phyloP scores from a whole-genome alignment of 1,140 invertebrate species.

The Meloidogyne exigua region DNA sequence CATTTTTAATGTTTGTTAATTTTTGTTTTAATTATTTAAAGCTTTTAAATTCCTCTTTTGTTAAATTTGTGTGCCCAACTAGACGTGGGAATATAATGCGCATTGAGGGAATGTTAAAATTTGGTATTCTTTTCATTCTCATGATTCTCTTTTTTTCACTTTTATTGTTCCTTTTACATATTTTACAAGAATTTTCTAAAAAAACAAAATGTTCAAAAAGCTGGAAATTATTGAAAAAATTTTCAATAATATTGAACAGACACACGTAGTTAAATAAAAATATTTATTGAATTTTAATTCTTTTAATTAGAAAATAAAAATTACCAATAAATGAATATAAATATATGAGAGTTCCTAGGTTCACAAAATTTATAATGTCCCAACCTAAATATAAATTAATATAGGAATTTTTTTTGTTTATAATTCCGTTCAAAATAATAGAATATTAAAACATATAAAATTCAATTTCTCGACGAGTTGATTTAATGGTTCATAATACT shows the following conservation, averaged over 20 bases:
- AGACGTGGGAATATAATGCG: neutral
- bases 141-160: neutral
- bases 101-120: neutral
- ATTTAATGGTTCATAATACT: too few species aligned
- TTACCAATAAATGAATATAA: too few species aligned
- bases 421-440: too few species aligned
- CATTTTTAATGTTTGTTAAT: neutral
- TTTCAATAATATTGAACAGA: neutral
- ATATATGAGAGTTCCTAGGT: too few species aligned
- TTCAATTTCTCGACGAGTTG: too few species aligned
- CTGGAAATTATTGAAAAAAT: neutral
- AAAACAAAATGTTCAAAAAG: constrained; percentile 4
- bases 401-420: too few species aligned
- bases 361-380: too few species aligned
- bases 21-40: neutral
- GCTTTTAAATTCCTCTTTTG: neutral
- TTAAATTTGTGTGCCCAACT: neutral
- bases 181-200: neutral
- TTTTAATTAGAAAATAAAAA: too few species aligned
- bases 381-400: too few species aligned
- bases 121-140: constrained; percentile 2
- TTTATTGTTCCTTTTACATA: neutral
- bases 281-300: too few species aligned
- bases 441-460: too few species aligned
- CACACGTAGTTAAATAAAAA: too few species aligned